Evolutionary conservation across 1,140 invertebrate genomes (phyloP).

Genomic region (Drosophila novamexicana): DNA sequence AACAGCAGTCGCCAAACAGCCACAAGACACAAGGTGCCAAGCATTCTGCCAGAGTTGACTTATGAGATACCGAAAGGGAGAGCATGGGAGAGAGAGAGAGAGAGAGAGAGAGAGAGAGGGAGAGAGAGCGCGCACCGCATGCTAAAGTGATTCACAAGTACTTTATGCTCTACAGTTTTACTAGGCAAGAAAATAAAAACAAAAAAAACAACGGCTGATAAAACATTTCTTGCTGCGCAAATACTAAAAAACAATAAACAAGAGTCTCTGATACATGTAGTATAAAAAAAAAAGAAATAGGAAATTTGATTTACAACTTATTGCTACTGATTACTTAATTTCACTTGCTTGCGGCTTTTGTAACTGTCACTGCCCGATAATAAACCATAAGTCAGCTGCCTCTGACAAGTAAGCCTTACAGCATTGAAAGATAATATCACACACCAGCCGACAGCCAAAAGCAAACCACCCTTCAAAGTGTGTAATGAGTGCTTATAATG

Average conservation of each 20-base stretch:
- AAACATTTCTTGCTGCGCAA: constrained; percentile 36
- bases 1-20: constrained; percentile 53
- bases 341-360: constrained; percentile 14
- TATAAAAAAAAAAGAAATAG: background rate
- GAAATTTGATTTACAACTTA: constrained; percentile 13
- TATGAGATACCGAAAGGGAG: background rate
- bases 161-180: constrained; percentile 20
- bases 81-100: background rate
- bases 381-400: constrained; percentile 10
- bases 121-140: background rate
- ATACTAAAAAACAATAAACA: constrained; percentile 20
- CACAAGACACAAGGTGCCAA: constrained; percentile 49
- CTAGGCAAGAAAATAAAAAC: background rate
- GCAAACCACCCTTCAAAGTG: constrained; percentile 3
- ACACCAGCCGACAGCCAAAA: background rate
- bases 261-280: constrained; percentile 13
- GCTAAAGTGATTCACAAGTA: constrained; percentile 26
- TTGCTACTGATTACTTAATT: constrained; percentile 18
- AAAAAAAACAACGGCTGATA: constrained; percentile 41
- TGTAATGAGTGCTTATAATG: background rate
- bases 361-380: constrained; percentile 5
- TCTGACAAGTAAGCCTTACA: background rate
- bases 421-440: constrained; percentile 1
- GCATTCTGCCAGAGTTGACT: constrained; percentile 15
- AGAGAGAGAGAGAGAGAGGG: background rate